Evolutionary conservation across 2,888 invertebrate species (phyloP), one percentile per base, ranked within the genome.

Genomic region (Caenorhabditis macrosperma): DNA sequence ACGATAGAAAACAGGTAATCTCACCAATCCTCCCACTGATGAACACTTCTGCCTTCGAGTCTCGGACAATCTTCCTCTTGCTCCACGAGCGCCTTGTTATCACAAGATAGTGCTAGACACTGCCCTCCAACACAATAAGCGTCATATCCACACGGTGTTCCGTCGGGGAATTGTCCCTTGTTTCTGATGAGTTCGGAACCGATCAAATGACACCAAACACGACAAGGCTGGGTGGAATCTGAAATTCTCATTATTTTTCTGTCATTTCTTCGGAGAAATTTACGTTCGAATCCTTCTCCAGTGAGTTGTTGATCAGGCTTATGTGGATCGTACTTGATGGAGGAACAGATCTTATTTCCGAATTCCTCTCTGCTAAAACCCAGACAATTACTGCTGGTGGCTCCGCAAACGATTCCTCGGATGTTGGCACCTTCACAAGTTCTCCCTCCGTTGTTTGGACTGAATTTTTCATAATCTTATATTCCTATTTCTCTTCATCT

Each of bases 111-210:
- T 20, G 72, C 63, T 20, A 90, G 55, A 81, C 90, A 90, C 12
- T 81, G 78, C 2, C 90, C 90, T 24, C 87, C 84, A 28, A 90
- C 89, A 76, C 90, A 90, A 64, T 85, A 90, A 22, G 85, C 79
- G 22, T 82, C 84, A 33, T 72, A 75, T 0, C 88, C 90, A 66
- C 90, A 90, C 0, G 90, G 89, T 1, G 90, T 88, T 5, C 90
- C 90, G 52, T 91, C 90, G 0, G 90, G 90, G 61, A 88, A 90
- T 24, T 88, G 88, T 0, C 89, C 90, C 66, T 90, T 90, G 83
- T 90, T 90, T 52, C 90, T 79, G 69, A 90, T 91, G 3, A 90
- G 61, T 57, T 90, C 89, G 0, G 89, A 89, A 28, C 85, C 88
- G 6, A 82, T 78, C 35, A 90, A 80, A 77, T 90, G 90, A 71